Base-by-base conservation (phyloP, 2,113 vertebrate species). In the Chamaetylas fuelleborni region DNA sequence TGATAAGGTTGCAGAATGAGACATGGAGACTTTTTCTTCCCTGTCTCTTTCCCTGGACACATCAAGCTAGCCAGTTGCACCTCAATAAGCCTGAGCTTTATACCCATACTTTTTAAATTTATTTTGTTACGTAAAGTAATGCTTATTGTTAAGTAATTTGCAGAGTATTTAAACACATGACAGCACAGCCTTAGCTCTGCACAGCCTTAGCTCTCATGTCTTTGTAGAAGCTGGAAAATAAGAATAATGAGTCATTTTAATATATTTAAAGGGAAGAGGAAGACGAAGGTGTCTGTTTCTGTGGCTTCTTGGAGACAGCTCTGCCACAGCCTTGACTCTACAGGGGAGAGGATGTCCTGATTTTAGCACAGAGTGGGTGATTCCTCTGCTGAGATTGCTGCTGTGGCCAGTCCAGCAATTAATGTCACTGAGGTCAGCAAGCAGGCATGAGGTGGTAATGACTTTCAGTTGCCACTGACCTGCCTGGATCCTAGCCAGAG, bases 371-470 rank as follows among this genome's bases (percentile, higher is more conserved):
- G 34, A 76, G 36, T 57, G 33, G 51, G 50, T 81, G 28, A 60
- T 70, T 93, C 81, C 60, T 94, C 36, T 86, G 26, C 51, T 88
- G 74, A 88, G 54, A 62, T 48, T 92, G 42, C 43, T 2, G 1
- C 48, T 83, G 29, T 58, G 45, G 9, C 48, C 3, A 8, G 20
- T 77, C 60, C 72, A 91, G 51, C 54, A 88, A 84, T 69, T 93
- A 80, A 86, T 90, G 93, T 77, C 86, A 81, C 34, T 22, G 86
- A 92, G 92, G 87, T 92, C 79, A 92, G 29, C 34, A 61, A 81
- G 64, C 40, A 86, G 66, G 57, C 61, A 40, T 43, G 42, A 81
- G 19, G 42, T 77, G 22, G 58, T 90, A 91, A 93, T 2, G 13
- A 90, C 81, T 90, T 91, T 80, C 67, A 50, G 36, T 90, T 92